phyloP scores from a whole-genome alignment of 2,113 vertebrate species.

The Carassius carassius region DNA sequence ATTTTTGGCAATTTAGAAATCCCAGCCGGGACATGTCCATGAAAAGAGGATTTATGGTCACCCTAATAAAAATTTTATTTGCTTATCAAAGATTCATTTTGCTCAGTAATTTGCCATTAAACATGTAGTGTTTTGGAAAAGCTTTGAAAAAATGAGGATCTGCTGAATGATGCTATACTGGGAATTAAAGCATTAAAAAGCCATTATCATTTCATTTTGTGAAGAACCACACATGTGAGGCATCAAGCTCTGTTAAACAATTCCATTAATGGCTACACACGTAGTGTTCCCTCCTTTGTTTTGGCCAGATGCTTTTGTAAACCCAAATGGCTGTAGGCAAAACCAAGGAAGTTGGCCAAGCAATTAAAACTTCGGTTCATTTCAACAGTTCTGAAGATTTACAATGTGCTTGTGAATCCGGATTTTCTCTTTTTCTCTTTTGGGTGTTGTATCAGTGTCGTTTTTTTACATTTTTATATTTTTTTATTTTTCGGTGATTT shows the following conservation, averaged over 20 bases:
- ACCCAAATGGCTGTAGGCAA: background rate
- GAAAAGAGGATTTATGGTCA: too few species aligned
- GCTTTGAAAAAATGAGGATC: background rate
- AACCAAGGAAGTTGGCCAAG: background rate
- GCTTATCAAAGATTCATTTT: background rate
- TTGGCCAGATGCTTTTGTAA: slow-evolving; percentile 4
- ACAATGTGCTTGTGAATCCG: background rate
- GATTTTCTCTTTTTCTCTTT: background rate
- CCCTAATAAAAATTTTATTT: background rate
- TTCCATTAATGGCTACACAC: slow-evolving; percentile 1
- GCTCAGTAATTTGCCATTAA: background rate
- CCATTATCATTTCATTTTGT: background rate
- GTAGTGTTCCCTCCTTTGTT: background rate
- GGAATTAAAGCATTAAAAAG: background rate
- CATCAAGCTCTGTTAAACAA: slow-evolving; percentile 1
- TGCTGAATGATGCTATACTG: background rate
- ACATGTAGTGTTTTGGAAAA: background rate
- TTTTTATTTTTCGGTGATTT: too few species aligned
- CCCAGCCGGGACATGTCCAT: too few species aligned
- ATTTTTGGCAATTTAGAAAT: too few species aligned
- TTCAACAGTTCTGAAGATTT: background rate
- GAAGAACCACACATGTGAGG: slow-evolving; percentile 5
- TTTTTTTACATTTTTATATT: too few species aligned
- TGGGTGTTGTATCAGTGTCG: background rate
- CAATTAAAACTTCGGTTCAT: background rate